Base-by-base conservation (phyloP, 2,888 invertebrate species). In the Troilus luridus region DNA sequence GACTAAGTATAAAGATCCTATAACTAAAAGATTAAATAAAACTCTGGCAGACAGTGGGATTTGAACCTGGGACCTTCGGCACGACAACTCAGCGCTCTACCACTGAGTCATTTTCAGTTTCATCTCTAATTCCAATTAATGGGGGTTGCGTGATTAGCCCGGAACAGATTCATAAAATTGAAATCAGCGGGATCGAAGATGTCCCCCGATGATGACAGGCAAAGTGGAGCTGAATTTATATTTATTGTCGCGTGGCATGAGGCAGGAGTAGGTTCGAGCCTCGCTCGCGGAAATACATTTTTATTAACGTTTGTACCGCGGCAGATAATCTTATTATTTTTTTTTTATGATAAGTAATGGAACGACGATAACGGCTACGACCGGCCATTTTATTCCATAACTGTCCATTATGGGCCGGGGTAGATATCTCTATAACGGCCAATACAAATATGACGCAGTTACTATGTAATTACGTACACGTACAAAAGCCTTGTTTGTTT, bases 141-240 rank as follows among this genome's bases (percentile, higher is more conserved):
- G 12, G 12, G 14, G 0, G 24, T 77, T 41, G 72, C 72, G 72
- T 77, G 72, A 41, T 41, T 14, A 77, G 27, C 9, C 8, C 41
- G 1, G 27, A 41, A 77, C 72, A 19, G 72, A 77, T 77, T 77
- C 14, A 7, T 41, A 77, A 77, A 77, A 41, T 27, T 77, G 17
- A 77, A 77, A 77, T 41, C 72, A 8, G 27, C 19, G 19, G 19
- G 17, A 77, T 77, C 27, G 72, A 77, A 77, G 27, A 77, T 41
- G 72, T 77, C 27, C 72, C 72, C 3, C 17, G 17, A 27, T 88
- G 88, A 88, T 88, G 88, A 88, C 88, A 88, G 56, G 9, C n/a
- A 58, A 88, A 88, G 21, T 88, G 88, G 88, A n/a, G 14, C 17
- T 8, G 58, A 88, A 88, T 59, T 88, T 88, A 88, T 88, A 56